A percentile compares a stretch with the other conserved stretches of the same genome.
phyloP scores from a whole-genome alignment of 2,888 invertebrate species.

The Macrophya annulata region DNA sequence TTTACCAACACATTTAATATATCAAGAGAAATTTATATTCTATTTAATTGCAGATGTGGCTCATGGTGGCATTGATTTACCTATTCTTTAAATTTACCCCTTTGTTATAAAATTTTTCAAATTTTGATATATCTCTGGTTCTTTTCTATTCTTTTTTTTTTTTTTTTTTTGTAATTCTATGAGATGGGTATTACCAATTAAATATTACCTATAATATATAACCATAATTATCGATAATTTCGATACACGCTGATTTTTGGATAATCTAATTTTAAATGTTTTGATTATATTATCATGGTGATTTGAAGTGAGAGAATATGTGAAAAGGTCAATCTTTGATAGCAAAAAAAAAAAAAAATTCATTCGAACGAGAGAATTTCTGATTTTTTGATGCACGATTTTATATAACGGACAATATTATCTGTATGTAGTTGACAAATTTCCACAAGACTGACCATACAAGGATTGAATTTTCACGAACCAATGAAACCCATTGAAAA shows the following conservation, averaged over 20 bases:
- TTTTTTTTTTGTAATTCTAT: background rate
- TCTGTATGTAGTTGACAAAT: constrained; percentile 4
- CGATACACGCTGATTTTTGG: background rate
- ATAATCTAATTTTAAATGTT: background rate
- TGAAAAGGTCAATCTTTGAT: background rate
- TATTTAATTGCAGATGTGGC: constrained; percentile 11
- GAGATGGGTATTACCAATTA: background rate
- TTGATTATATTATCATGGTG: background rate
- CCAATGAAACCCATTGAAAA: constrained; percentile 36
- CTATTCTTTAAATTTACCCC: background rate
- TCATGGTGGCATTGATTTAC: background rate
- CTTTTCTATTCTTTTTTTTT: background rate
- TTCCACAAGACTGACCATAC: constrained; percentile 33
- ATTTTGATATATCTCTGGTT: constrained; percentile 22
- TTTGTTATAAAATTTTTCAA: background rate
- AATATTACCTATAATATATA: background rate
- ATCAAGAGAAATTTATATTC: constrained; percentile 26
- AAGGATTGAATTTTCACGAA: constrained; percentile 46
- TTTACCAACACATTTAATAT: constrained; percentile 23
- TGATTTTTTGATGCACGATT: constrained; percentile 38
- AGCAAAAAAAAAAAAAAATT: background rate
- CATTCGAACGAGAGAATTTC: constrained; percentile 55
- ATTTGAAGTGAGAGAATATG: background rate
- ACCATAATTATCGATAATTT: background rate
- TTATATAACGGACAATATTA: background rate